Conservation (phyloP, 2,888 invertebrate species). For the Tiliacea citrago region DNA sequence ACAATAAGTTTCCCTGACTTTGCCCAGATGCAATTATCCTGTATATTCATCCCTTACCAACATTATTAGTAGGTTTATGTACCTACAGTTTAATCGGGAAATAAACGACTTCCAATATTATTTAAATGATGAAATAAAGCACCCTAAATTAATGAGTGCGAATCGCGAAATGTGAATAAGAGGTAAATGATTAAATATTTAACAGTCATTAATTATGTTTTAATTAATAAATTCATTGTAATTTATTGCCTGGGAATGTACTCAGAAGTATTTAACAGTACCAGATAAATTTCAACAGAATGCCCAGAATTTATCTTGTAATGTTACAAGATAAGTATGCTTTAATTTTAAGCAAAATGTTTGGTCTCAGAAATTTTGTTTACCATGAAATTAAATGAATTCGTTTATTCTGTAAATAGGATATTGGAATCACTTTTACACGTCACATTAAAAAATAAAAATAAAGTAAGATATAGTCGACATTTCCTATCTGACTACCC, state of each 20-base stretch:
- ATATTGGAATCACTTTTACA: no score
- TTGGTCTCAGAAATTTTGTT: not conserved
- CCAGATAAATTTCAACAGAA: not conserved
- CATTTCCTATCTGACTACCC: no score
- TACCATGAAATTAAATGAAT: no score
- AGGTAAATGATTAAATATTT: conserved; percentile 15
- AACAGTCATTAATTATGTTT: not conserved
- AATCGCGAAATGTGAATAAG: conserved; percentile 8
- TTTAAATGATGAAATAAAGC: conserved; percentile 4
- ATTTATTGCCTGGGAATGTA: not conserved
- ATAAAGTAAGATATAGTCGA: no score
- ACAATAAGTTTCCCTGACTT: no score
- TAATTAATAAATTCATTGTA: conserved; percentile 11
- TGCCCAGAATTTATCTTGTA: not conserved
- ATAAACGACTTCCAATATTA: conserved; percentile 1
- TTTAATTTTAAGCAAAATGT: not conserved
- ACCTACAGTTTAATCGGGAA: not conserved
- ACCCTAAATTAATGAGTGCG: conserved; percentile 7
- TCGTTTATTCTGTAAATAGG: no score
- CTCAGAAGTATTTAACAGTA: not conserved
- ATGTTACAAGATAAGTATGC: not conserved
- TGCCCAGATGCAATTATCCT: not conserved
- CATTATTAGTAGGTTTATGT: not conserved
- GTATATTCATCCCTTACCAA: not conserved
- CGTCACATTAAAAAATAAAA: no score